Conservation (phyloP, 2,888 invertebrate species). For the Drosophila formosana region DNA sequence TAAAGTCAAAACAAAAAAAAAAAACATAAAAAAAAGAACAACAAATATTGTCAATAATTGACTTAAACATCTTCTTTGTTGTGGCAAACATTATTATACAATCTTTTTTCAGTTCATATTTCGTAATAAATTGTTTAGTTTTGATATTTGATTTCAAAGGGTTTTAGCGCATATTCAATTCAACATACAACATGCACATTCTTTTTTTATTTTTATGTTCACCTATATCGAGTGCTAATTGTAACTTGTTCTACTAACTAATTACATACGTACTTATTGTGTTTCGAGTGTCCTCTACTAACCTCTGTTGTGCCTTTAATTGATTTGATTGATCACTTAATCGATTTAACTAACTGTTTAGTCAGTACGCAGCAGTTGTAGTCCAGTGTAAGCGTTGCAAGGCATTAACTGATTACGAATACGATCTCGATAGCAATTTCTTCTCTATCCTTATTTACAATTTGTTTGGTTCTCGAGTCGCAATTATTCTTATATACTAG, state of each 20-base stretch:
- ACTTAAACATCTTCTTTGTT: constrained; percentile 71
- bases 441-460: constrained; percentile 16
- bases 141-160: constrained; percentile 51
- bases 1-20: constrained; percentile 29
- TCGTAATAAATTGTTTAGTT: constrained; percentile 57
- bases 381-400: constrained; percentile 59
- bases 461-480: constrained; percentile 31
- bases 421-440: constrained; percentile 6
- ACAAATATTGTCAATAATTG: constrained; percentile 50
- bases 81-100: constrained; percentile 60
- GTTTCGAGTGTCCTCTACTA: constrained; percentile 75
- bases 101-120: constrained; percentile 48
- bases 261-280: constrained; percentile 57
- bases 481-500: constrained; percentile 9
- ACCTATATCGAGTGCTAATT: constrained; percentile 75
- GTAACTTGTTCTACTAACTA: constrained; percentile 76
- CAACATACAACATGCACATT: constrained; percentile 64
- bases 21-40: constrained; percentile 37
- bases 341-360: constrained; percentile 56
- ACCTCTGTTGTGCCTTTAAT: constrained; percentile 70
- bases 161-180: constrained; percentile 64
- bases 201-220: constrained; percentile 67
- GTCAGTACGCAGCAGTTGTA: constrained; percentile 71
- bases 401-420: constrained; percentile 31
- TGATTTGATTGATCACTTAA: constrained; percentile 46